Evolutionary conservation across 92 coral and sea anemone species (phyloP).

Genomic region (Parazoanthus atlanticus): DNA sequence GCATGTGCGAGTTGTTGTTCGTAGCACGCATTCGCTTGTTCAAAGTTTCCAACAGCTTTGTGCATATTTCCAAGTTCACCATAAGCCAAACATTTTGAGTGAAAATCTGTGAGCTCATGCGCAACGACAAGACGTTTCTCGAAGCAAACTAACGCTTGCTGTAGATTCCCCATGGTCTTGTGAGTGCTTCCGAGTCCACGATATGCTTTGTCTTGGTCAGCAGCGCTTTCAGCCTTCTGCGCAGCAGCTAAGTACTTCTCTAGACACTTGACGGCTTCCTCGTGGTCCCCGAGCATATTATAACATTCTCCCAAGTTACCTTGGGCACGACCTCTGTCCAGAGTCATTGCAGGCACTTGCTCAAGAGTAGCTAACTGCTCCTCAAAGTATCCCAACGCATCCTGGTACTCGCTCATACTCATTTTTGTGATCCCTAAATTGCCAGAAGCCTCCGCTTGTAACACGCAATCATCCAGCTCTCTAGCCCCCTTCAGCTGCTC

Average conservation of each 20-base stretch:
- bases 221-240: constrained; percentile 77
- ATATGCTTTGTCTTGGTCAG: constrained; percentile 98
- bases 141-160: constrained; percentile 95
- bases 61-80: constrained; percentile 97
- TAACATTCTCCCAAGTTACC: constrained; percentile 95
- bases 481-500: constrained; percentile 86
- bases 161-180: constrained; percentile 88
- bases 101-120: constrained; percentile 87
- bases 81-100: constrained; percentile 89
- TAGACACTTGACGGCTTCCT: constrained; percentile 74
- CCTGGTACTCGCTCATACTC: constrained; percentile 74
- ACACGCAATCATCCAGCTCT: constrained; percentile 68
- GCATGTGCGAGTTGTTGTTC: constrained; percentile 84
- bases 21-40: constrained; percentile 89
- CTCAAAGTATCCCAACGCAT: constrained; percentile 83
- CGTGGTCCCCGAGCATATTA: constrained; percentile 75
- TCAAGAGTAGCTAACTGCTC: constrained; percentile 84
- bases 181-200: constrained; percentile 96
- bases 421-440: constrained; percentile 85
- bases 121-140: constrained; percentile 96
- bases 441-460: constrained; percentile 81
- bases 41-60: constrained; percentile 90
- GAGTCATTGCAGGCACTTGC: constrained; percentile 68
- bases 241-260: constrained; percentile 90
- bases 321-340: constrained; percentile 94